Evolutionary conservation across 2,797 vertebrate species (phyloP), one percentile per base, ranked within the genome.

Genomic region (Lepus townsendii): DNA sequence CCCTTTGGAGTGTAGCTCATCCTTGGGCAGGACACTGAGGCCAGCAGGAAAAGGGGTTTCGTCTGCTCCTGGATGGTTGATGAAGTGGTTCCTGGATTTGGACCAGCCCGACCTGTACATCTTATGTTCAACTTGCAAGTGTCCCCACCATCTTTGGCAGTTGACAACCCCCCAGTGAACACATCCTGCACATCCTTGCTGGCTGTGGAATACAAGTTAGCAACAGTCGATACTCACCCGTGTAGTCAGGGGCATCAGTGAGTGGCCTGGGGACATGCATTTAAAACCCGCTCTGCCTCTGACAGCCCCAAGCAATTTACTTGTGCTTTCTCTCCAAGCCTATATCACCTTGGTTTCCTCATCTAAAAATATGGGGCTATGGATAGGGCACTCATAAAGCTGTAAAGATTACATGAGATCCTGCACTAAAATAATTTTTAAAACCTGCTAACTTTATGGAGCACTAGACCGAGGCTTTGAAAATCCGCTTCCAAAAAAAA

Each of bases 401-500:
- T 66, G 3, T 10, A 22, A 86, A 22, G 27, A 62, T 83, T 78
- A 83, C 71, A 78, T 19, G 22, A 76, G 60, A 79, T 50, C 9
- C 60, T 24, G 26, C 26, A 71, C 63, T 62, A 66, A 71, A 42
- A 42, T 72, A 54, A 19, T 19, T 27, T 72, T 35, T 11, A 72
- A 42, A 92, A 79, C 26, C n/a, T 47, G 14, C 60, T 52, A 63
- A 63, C n/a, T 92, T 63, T 52, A 38, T 77, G 47, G 7, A 66
- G 10, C 9, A 54, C 52, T 26, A 42, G n/a, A 30, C 11, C 50
- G 38, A 65, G 3, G 30, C 22, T 88, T 92, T 86, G 60, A 22
- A 89, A 83, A 71, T 68, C 60, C 20, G 30, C 91, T 89, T 65
- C 71, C 17, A 86, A 2, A 47, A 62, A 62, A 69, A 93, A 83